Conservation (phyloP, 2,113 vertebrate species). For the Takifugu flavidus region DNA sequence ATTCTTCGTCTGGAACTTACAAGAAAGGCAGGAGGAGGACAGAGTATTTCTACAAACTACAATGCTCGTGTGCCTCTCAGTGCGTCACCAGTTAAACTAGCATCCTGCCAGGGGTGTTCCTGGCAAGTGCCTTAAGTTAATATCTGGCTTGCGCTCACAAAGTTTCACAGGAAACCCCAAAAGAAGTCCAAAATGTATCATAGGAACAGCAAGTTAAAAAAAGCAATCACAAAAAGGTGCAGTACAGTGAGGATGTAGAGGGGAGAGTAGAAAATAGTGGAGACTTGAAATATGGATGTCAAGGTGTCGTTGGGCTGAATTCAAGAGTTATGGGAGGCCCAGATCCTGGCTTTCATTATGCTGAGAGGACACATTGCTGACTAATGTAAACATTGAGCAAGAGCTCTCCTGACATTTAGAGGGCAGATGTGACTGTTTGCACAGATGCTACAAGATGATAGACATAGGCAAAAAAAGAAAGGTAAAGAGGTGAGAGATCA, state of each 20-base stretch:
- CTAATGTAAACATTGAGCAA: slow-evolving; percentile 67
- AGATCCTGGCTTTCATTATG: slow-evolving; percentile 42
- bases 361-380: slow-evolving; percentile 44
- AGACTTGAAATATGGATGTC: slow-evolving; percentile 47
- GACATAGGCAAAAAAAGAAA: slow-evolving; percentile 18
- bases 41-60: slow-evolving; percentile 16
- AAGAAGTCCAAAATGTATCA: slow-evolving; percentile 23
- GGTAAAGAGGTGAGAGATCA: slow-evolving; percentile 16
- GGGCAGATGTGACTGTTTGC: slow-evolving; percentile 62
- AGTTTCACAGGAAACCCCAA: slow-evolving; percentile 53
- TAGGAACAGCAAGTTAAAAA: slow-evolving; percentile 24
- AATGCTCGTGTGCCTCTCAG: slow-evolving; percentile 27
- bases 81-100: slow-evolving; percentile 33
- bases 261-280: slow-evolving; percentile 28
- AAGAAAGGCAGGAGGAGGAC: slow-evolving; percentile 23
- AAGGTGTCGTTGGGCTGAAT: slow-evolving; percentile 51
- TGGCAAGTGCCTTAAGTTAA: slow-evolving; percentile 60
- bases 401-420: slow-evolving; percentile 54
- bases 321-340: slow-evolving; percentile 54
- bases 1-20: slow-evolving; percentile 30
- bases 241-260: slow-evolving; percentile 12
- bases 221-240: slow-evolving; percentile 1
- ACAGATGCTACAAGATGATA: slow-evolving; percentile 52
- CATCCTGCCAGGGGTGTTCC: slow-evolving; percentile 54
- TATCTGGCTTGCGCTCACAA: slow-evolving; percentile 52